Conservation (phyloP, 2,113 vertebrate genomes). For the Oreotragus oreotragus region DNA sequence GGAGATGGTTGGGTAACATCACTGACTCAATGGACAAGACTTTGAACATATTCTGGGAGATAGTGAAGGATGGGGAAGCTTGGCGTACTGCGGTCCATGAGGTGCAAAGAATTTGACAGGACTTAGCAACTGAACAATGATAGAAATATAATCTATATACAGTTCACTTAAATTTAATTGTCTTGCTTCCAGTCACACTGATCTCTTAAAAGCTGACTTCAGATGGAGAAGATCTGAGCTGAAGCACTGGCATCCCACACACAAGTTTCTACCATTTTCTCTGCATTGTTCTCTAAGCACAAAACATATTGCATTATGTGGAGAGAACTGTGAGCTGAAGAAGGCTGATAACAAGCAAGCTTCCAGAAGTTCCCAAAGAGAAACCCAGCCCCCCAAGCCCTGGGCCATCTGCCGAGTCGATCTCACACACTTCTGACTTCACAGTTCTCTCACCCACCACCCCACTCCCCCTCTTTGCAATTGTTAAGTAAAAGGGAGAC, state of each 20-base stretch:
- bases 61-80: not conserved
- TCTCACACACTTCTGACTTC: not conserved
- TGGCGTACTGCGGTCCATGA: fast-evolving
- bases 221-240: not conserved
- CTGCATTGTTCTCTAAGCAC: not conserved
- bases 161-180: not conserved
- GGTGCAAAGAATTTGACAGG: not conserved
- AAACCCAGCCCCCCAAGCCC: too few relatives aligned
- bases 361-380: not conserved
- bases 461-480: not conserved
- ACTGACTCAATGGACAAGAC: not conserved
- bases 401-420: not conserved
- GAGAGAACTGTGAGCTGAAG: not conserved
- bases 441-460: not conserved
- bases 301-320: not conserved
- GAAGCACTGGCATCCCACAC: not conserved
- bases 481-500: not conserved
- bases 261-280: not conserved
- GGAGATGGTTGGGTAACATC: not conserved
- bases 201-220: not conserved
- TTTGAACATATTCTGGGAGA: not conserved
- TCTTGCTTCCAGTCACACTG: not conserved
- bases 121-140: not conserved
- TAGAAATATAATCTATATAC: not conserved
- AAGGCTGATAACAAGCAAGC: not conserved